A percentile compares a stretch with the other conserved stretches of the same genome.
phyloP scores from a whole-genome alignment of 2,888 invertebrate genomes.

The Lypha dubia region DNA sequence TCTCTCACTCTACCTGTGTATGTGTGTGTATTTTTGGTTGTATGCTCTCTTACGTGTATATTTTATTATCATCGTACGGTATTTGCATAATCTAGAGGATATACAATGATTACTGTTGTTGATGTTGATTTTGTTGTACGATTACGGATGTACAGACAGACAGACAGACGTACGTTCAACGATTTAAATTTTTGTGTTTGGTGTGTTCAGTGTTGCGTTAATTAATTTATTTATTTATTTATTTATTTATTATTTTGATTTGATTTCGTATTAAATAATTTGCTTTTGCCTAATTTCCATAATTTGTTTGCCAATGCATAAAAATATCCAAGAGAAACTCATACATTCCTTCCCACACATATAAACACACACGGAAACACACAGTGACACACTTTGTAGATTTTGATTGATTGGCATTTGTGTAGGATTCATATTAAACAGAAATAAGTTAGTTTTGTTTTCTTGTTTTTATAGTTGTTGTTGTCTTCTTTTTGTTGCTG shows the following conservation, averaged over 20 bases:
- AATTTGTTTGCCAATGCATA: constrained; percentile 64
- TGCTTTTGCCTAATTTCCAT: constrained; percentile 65
- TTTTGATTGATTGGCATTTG: constrained; percentile 65
- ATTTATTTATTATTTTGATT: constrained; percentile 70
- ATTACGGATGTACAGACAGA: too few species aligned
- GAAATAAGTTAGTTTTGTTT: constrained; percentile 27
- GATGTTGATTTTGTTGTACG: constrained; percentile 24
- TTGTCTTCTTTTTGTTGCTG: constrained; percentile 26
- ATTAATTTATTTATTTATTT: too few species aligned
- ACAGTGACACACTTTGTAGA: neutral
- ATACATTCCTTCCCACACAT: neutral
- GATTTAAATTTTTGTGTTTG: constrained; percentile 7
- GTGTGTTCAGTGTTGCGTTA: constrained; percentile 52
- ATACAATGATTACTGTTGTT: constrained; percentile 28
- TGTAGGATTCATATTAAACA: constrained; percentile 36
- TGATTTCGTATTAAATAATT: constrained; percentile 67
- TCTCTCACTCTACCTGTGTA: neutral
- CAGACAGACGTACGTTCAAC: neutral
- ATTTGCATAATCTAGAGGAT: constrained; percentile 24
- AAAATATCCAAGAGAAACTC: constrained; percentile 17
- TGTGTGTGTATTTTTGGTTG: neutral
- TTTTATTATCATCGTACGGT: neutral
- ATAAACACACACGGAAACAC: neutral
- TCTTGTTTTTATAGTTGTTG: constrained; percentile 13
- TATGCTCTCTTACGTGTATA: neutral